Evolutionary conservation across 2,888 invertebrate species (phyloP).

Genomic region (Meteorus colon): DNA sequence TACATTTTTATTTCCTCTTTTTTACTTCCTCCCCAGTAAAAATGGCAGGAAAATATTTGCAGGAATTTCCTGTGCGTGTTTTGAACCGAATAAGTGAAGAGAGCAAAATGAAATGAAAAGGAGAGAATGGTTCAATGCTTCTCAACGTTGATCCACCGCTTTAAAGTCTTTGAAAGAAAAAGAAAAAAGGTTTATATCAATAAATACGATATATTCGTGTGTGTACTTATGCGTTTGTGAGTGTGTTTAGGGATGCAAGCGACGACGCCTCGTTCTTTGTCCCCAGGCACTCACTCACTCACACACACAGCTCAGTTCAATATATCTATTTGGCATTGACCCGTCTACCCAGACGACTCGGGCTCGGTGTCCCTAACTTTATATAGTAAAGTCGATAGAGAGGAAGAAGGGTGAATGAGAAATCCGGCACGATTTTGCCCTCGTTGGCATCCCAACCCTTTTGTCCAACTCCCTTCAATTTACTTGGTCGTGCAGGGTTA

Average conservation of each 20-base stretch:
- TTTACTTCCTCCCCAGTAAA: not conserved
- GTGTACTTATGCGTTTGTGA: too few relatives aligned
- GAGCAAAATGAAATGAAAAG: too few relatives aligned
- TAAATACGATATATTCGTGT: not conserved
- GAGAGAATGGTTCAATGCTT: not conserved
- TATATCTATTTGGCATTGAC: conserved; percentile 33
- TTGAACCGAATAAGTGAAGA: not conserved
- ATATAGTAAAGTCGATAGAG: not conserved
- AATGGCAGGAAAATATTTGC: not conserved
- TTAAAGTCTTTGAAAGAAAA: not conserved
- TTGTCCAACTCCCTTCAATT: conserved; percentile 17
- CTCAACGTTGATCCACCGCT: not conserved
- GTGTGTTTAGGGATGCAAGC: not conserved
- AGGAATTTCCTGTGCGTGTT: not conserved
- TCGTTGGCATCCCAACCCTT: conserved; percentile 16
- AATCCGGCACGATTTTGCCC: conserved; percentile 12
- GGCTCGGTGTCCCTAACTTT: not conserved
- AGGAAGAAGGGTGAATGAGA: conserved; percentile 13
- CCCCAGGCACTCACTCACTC: not conserved
- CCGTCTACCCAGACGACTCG: conserved; percentile 1
- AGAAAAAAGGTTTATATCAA: not conserved
- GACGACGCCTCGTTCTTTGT: conserved; percentile 10
- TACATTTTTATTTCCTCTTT: conserved; percentile 4
- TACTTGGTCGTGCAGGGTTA: not conserved
- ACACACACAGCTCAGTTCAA: not conserved